Evolutionary conservation across 2,113 vertebrate genomes (phyloP).

Genomic region (Pelecanoides urinatrix): DNA sequence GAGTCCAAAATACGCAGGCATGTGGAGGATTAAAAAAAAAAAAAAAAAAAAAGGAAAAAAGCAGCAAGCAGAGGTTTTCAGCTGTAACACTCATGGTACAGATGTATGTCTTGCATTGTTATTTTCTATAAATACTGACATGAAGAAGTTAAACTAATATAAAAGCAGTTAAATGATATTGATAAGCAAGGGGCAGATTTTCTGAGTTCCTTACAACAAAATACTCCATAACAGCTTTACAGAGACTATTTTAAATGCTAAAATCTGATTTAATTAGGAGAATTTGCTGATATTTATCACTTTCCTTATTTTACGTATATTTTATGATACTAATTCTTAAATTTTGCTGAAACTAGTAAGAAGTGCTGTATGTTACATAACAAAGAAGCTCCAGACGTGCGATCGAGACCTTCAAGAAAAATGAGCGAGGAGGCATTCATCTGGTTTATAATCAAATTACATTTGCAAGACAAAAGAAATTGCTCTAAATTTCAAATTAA

Average conservation of each 20-base stretch:
- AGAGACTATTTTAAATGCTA: not conserved
- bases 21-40: not conserved
- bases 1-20: not conserved
- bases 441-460: slow-evolving; percentile 51
- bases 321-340: not conserved
- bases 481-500: slow-evolving; percentile 63
- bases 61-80: not conserved
- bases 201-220: not conserved
- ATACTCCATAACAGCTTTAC: not conserved
- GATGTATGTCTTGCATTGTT: not conserved
- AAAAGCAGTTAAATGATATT: not conserved
- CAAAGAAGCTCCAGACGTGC: not conserved
- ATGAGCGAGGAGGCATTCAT: not conserved
- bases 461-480: slow-evolving; percentile 66
- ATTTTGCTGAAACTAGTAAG: not conserved
- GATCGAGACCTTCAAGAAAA: not conserved
- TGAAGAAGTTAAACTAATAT: not conserved
- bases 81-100: not conserved
- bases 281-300: not conserved
- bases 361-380: not conserved
- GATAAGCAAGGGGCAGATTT: not conserved
- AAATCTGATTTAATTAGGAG: not conserved
- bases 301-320: not conserved
- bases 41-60: not conserved
- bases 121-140: not conserved